Evolutionary conservation across 2,113 vertebrate species (phyloP).

Genomic region (Collichthys lucidus): DNA sequence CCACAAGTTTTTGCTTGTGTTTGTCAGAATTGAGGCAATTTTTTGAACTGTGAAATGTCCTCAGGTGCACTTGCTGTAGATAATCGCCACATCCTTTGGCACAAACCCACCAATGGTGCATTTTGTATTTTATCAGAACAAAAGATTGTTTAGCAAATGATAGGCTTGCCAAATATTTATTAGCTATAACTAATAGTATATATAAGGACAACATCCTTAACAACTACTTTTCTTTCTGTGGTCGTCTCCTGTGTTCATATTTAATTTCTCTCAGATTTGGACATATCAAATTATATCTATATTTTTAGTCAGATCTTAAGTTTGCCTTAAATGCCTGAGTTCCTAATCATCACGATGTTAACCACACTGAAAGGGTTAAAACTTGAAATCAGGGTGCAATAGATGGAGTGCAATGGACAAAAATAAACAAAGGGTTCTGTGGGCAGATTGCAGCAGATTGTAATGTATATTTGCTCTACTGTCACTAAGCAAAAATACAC

Average conservation of each 20-base stretch:
- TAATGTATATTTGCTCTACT: constrained; percentile 43
- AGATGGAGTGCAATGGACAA: constrained; percentile 39
- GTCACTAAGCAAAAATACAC: constrained; percentile 20
- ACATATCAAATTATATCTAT: constrained; percentile 16
- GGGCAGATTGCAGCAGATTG: constrained; percentile 55
- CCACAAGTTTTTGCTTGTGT: constrained; percentile 44
- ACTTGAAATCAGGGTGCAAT: constrained; percentile 48
- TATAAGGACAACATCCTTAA: constrained; percentile 60
- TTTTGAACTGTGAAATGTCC: constrained; percentile 77
- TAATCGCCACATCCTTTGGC: constrained; percentile 68
- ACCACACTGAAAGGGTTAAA: constrained; percentile 32
- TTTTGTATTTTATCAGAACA: constrained; percentile 69
- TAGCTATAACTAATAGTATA: constrained; percentile 57
- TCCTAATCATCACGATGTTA: constrained; percentile 1
- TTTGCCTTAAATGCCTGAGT: neutral
- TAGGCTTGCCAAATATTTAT: constrained; percentile 58
- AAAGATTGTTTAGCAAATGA: constrained; percentile 57
- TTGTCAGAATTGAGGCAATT: constrained; percentile 41
- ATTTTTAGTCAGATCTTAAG: constrained; percentile 29
- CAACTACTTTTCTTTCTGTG: constrained; percentile 17
- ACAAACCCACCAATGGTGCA: constrained; percentile 74
- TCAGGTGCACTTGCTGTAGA: constrained; percentile 84
- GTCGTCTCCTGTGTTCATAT: constrained; percentile 30
- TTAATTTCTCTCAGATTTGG: constrained; percentile 25
- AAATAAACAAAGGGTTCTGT: constrained; percentile 57